A percentile compares a stretch with the other conserved stretches of the same genome.
Conservation (phyloP, 2,113 vertebrate species). For the Ifrita kowaldi region DNA sequence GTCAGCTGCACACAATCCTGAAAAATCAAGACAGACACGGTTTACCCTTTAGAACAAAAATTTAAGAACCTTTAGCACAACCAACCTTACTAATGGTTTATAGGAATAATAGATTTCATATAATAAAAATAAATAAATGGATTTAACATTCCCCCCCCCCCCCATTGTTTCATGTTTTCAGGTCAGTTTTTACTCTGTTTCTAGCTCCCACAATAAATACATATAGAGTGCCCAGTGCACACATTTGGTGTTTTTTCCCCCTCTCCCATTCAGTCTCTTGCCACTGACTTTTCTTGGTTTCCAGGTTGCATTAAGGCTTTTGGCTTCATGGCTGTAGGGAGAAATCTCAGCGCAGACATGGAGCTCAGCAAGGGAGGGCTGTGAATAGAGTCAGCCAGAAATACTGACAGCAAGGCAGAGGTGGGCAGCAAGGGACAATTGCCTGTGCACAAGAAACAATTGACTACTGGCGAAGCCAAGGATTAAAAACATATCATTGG, state of each 20-base stretch:
- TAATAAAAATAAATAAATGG: background rate
- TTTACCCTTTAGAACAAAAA: background rate
- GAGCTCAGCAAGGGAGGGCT: background rate
- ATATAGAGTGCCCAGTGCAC: background rate
- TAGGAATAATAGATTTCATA: background rate
- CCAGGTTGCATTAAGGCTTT: constrained; percentile 24
- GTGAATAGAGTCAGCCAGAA: constrained; percentile 44
- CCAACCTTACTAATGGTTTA: background rate
- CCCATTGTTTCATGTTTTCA: background rate
- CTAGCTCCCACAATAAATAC: background rate
- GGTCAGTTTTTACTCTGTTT: background rate
- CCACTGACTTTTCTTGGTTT: constrained; percentile 18
- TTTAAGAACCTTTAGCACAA: background rate
- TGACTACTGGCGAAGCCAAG: background rate
- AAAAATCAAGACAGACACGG: background rate
- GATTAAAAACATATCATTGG: background rate
- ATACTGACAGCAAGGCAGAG: constrained; percentile 45
- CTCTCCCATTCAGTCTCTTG: background rate
- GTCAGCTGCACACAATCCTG: background rate
- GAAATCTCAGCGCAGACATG: background rate
- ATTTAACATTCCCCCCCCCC: background rate
- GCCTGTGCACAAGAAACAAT: background rate
- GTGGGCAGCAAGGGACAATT: constrained; percentile 3
- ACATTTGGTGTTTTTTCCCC: background rate
- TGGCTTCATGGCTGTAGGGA: background rate